Percentiles rank a stretch among this genome's conserved stretches.
Evolutionary conservation across 2,888 invertebrate species (phyloP).

Genomic region (Protodeltote pygarga): DNA sequence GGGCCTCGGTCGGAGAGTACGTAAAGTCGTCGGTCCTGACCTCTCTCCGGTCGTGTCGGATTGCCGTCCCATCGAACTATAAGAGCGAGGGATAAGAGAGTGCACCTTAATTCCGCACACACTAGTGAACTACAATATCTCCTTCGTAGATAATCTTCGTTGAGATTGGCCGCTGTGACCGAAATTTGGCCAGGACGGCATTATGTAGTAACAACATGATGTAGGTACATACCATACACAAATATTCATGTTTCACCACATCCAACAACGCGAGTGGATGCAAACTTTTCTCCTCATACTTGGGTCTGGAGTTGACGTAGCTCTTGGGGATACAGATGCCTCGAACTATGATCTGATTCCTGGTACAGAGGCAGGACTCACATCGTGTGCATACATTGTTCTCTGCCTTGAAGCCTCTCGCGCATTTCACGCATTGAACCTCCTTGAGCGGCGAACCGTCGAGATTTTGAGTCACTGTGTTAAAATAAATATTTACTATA

Average conservation of each 20-base stretch:
- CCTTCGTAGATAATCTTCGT: no score
- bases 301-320: conserved; percentile 67
- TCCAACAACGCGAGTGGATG: conserved; percentile 68
- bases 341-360: conserved; percentile 63
- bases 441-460: conserved; percentile 78
- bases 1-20: no score
- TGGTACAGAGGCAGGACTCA: conserved; percentile 66
- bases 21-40: no score
- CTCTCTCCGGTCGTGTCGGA: no score
- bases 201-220: background rate
- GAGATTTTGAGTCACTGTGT: conserved; percentile 75
- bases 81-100: no score
- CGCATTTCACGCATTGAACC: conserved; percentile 77
- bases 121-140: no score
- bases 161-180: no score
- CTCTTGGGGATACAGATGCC: conserved; percentile 69
- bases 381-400: conserved; percentile 70
- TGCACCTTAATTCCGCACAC: no score
- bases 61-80: no score
- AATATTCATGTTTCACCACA: conserved; percentile 73
- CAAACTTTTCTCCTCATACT: conserved; percentile 64
- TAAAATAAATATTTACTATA: background rate
- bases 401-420: conserved; percentile 65
- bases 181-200: no score
- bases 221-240: conserved; percentile 65